Percentiles rank a stretch among this genome's conserved stretches.
phyloP scores from a whole-genome alignment of 2,888 invertebrate genomes.

The Hirudinaria manillensis region DNA sequence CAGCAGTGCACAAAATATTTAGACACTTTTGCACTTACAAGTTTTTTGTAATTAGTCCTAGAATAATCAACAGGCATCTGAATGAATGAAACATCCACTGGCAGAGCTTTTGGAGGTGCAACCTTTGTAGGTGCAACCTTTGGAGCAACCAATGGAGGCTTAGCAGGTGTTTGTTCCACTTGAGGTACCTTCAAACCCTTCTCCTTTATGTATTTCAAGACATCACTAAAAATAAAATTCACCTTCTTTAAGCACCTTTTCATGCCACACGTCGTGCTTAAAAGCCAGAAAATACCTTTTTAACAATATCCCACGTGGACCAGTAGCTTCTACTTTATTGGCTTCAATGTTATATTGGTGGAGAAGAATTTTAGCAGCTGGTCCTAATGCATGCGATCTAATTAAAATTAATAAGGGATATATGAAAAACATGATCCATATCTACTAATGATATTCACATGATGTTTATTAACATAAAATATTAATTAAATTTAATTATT shows the following conservation, averaged over 20 bases:
- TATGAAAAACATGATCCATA: too few species aligned
- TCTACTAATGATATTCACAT: too few species aligned
- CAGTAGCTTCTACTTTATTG: conserved; percentile 58
- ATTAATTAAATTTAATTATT: too few species aligned
- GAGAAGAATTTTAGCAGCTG: conserved; percentile 62
- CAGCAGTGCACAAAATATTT: too few species aligned
- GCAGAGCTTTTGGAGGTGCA: background rate
- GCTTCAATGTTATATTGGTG: conserved; percentile 59
- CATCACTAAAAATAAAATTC: conserved; percentile 44
- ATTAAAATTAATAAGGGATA: background rate
- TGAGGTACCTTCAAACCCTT: conserved; percentile 43
- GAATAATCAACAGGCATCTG: too few species aligned
- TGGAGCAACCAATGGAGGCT: conserved; percentile 44
- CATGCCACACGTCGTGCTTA: background rate
- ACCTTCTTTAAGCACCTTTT: background rate
- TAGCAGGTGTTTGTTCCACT: conserved; percentile 22
- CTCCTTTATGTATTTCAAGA: conserved; percentile 44
- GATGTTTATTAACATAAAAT: too few species aligned
- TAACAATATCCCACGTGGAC: conserved; percentile 61
- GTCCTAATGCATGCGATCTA: conserved; percentile 54
- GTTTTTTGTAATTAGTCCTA: too few species aligned
- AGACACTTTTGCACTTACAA: too few species aligned
- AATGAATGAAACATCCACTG: too few species aligned
- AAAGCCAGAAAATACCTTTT: conserved; percentile 57
- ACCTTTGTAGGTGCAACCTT: conserved; percentile 31